Evolutionary conservation across 1,140 invertebrate species (phyloP).

Genomic region (Drosophila trapezifrons): DNA sequence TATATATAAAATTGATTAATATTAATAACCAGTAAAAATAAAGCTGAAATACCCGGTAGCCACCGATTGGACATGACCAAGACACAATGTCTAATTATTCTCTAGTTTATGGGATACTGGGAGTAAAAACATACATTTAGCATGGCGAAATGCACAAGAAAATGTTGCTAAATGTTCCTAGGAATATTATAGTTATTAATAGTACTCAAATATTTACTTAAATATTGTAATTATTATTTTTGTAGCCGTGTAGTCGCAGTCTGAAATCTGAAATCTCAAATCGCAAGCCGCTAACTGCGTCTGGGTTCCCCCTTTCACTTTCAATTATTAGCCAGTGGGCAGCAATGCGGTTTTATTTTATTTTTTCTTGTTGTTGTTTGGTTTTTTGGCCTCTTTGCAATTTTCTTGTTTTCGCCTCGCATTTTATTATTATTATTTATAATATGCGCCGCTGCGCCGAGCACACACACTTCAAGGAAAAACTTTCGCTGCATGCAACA

Average conservation of each 20-base stretch:
- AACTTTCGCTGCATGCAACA: slow-evolving; percentile 67
- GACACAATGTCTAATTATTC: no score
- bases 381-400: slow-evolving; percentile 40
- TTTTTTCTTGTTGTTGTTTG: no score
- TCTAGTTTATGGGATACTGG: no score
- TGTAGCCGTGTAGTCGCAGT: slow-evolving; percentile 8
- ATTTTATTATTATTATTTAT: slow-evolving; percentile 65
- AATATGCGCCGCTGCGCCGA: slow-evolving; percentile 30
- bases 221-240: not conserved
- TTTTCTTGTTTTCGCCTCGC: slow-evolving; percentile 52
- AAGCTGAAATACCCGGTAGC: no score
- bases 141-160: no score
- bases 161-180: no score
- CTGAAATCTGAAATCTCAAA: slow-evolving; percentile 3
- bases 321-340: slow-evolving; percentile 74
- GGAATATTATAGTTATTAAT: no score
- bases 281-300: slow-evolving; percentile 15
- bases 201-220: not conserved
- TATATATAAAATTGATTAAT: not conserved
- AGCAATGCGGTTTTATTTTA: slow-evolving; percentile 27
- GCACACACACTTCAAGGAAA: slow-evolving; percentile 56
- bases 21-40: not conserved
- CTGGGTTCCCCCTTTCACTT: slow-evolving; percentile 62
- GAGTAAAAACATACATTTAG: no score
- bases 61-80: no score